These are phyloP conservation scores for Cossypha caffra DNA, from an alignment of 2,797 vertebrate species.

Conservation along the genomic window DNA sequence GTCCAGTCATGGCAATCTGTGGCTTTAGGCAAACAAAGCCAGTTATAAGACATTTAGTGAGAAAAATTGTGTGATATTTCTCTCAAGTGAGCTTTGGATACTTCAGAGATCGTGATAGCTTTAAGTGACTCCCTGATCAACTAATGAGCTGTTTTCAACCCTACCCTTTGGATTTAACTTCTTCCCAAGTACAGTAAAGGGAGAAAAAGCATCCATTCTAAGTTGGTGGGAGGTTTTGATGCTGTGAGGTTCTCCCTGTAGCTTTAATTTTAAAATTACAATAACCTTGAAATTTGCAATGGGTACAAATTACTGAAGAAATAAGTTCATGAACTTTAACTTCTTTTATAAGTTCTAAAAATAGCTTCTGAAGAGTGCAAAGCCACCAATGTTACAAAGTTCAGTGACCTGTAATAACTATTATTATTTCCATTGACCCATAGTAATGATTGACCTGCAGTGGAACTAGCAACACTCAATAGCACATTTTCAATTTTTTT, in stretches of 20 bases:
- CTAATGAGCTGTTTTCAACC: background rate
- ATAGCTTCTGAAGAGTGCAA: background rate
- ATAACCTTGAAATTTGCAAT: background rate
- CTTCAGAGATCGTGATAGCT: background rate
- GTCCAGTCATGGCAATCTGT: background rate
- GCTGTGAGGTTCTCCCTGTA: background rate
- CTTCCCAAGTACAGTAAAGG: background rate
- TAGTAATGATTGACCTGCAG: background rate
- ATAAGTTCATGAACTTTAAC: background rate
- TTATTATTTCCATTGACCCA: conserved; percentile 23
- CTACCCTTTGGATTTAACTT: background rate
- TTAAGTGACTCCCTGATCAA: background rate
- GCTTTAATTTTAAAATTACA: background rate
- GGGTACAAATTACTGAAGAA: background rate
- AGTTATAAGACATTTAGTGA: background rate
- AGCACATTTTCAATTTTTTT: background rate
- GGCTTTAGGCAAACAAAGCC: background rate
- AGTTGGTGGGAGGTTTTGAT: background rate
- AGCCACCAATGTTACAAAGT: background rate
- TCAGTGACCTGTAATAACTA: conserved; percentile 11
- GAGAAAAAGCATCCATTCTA: background rate
- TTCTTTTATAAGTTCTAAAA: background rate
- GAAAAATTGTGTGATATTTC: background rate
- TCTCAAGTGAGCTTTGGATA: background rate
- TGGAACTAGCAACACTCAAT: background rate